phyloP scores from a whole-genome alignment of 2,888 invertebrate genomes.

The Alloplasta piceator region DNA sequence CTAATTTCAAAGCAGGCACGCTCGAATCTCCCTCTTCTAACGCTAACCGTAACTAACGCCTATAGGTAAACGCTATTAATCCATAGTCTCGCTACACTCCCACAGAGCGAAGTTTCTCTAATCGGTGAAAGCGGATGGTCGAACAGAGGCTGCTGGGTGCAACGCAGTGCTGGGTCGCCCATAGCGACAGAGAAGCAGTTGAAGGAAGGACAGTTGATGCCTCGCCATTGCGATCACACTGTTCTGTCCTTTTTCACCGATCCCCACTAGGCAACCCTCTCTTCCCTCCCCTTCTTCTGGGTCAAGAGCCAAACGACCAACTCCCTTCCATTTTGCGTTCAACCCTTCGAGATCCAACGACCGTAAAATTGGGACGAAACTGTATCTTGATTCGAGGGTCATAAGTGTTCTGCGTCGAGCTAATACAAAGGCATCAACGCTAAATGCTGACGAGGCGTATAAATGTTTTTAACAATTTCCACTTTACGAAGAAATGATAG shows the following conservation, averaged over 20 bases:
- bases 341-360: slow-evolving; percentile 42
- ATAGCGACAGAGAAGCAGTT: no score
- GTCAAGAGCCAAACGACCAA: slow-evolving; percentile 43
- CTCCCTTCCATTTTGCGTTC: slow-evolving; percentile 36
- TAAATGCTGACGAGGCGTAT: background rate
- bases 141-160: no score
- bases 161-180: no score
- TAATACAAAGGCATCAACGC: background rate
- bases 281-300: background rate
- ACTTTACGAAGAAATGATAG: background rate
- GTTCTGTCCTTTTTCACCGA: slow-evolving; percentile 14
- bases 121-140: no score
- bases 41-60: slow-evolving; percentile 77
- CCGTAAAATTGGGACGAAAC: slow-evolving; percentile 34
- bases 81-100: slow-evolving; percentile 67
- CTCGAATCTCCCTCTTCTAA: slow-evolving; percentile 64
- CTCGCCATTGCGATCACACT: background rate
- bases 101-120: background rate
- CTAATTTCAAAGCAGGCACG: slow-evolving; percentile 79
- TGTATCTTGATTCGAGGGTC: background rate
- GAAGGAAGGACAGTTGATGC: no score
- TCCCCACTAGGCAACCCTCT: background rate
- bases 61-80: slow-evolving; percentile 78
- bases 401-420: background rate
- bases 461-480: background rate